Evolutionary conservation across 2,797 vertebrate species (phyloP).

Genomic region (Poecilia gillii): DNA sequence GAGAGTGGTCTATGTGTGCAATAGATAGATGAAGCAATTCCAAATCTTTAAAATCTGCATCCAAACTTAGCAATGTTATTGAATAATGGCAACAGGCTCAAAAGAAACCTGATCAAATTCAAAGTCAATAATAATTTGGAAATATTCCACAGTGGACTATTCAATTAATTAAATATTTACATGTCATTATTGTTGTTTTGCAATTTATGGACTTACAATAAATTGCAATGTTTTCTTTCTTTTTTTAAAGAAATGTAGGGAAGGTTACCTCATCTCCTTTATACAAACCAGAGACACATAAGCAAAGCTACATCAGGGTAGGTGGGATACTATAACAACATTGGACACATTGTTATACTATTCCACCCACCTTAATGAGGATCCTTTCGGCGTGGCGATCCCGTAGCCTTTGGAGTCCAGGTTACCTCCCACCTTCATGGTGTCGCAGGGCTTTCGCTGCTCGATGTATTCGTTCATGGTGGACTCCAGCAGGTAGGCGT

Average conservation of each 20-base stretch:
- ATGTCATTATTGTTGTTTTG: conserved; percentile 46
- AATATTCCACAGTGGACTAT: conserved; percentile 40
- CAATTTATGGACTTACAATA: conserved; percentile 85
- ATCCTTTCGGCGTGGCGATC: conserved; percentile 99
- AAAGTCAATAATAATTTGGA: conserved; percentile 20
- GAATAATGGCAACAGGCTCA: conserved; percentile 17
- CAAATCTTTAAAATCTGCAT: conserved; percentile 46
- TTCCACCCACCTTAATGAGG: conserved; percentile 99
- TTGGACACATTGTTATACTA: conserved; percentile 99
- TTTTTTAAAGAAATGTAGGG: conserved; percentile 42
- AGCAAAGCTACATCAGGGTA: conserved; percentile 99
- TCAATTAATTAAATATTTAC: conserved; percentile 32
- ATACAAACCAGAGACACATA: conserved; percentile 98
- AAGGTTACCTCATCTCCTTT: conserved; percentile 89
- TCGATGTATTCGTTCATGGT: conserved; percentile 99
- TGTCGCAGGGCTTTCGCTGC: conserved; percentile 98
- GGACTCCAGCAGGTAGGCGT: conserved; percentile 98
- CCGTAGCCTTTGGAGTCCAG: conserved; percentile 99
- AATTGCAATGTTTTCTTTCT: conserved; percentile 73
- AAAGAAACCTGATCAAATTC: conserved; percentile 34
- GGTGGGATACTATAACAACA: conserved; percentile 99
- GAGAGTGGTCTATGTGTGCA: conserved; percentile 65
- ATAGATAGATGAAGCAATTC: conserved; percentile 44
- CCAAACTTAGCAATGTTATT: conserved; percentile 22
- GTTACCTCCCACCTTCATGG: conserved; percentile 99